Conservation (phyloP, 2,888 invertebrate species). For the Eueremaeus valkanovi region DNA sequence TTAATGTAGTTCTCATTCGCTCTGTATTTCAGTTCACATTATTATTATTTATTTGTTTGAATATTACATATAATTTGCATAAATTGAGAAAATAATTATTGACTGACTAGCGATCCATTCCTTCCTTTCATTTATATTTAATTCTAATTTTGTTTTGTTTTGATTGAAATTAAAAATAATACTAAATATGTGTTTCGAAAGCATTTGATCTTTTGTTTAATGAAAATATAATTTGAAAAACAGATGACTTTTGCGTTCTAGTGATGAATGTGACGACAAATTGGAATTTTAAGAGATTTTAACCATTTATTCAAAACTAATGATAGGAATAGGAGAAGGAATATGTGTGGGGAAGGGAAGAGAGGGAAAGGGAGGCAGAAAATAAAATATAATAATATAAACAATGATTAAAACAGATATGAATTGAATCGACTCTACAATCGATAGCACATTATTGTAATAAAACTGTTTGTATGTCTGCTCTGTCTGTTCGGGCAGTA, state of each 20-base stretch:
- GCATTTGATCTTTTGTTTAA: neutral
- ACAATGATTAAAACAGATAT: neutral
- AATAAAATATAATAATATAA: neutral
- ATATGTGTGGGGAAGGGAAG: neutral
- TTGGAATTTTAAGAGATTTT: neutral
- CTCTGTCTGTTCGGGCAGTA: too few relatives aligned
- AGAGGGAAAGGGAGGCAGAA: neutral
- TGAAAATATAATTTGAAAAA: neutral
- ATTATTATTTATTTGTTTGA: too few relatives aligned
- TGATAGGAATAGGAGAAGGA: neutral
- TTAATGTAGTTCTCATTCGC: too few relatives aligned
- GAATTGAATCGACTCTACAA: too few relatives aligned
- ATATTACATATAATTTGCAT: conserved; percentile 20
- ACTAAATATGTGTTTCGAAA: neutral
- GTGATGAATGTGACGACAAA: neutral
- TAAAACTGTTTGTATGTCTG: too few relatives aligned
- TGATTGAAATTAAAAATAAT: neutral
- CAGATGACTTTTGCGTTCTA: neutral
- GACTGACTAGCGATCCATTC: neutral
- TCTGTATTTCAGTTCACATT: too few relatives aligned
- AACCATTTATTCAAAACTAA: neutral
- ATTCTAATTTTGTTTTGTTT: too few relatives aligned
- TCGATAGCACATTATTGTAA: too few relatives aligned
- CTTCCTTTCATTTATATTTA: neutral
- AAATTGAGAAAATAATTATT: neutral